Percentiles rank a stretch among this genome's conserved stretches.
Conservation (phyloP, 2,888 invertebrate species). For the Harpagoxenus sublaevis region DNA sequence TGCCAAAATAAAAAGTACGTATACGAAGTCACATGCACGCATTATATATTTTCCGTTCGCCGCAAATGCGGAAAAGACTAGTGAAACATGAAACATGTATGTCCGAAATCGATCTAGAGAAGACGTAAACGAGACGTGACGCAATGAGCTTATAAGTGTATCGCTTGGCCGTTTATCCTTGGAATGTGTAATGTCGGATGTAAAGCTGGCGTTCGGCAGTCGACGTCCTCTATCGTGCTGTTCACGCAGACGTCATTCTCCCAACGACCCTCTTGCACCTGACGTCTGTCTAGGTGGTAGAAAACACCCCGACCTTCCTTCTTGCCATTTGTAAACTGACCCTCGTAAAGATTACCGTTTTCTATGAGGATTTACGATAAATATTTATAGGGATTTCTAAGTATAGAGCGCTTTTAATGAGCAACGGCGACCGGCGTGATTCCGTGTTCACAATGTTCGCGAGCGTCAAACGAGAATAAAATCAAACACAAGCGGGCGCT, state of each 20-base stretch:
- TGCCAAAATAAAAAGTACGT: slow-evolving; percentile 61
- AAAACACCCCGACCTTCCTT: slow-evolving; percentile 90
- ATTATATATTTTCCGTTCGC: slow-evolving; percentile 32
- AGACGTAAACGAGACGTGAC: slow-evolving; percentile 21
- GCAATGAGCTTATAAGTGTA: slow-evolving; percentile 20
- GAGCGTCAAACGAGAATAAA: neutral
- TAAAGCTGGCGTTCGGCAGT: slow-evolving; percentile 87
- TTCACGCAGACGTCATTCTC: slow-evolving; percentile 87
- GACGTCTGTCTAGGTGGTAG: slow-evolving; percentile 89
- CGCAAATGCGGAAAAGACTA: neutral
- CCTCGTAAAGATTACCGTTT: slow-evolving; percentile 90
- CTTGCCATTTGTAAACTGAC: slow-evolving; percentile 88
- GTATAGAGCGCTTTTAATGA: neutral
- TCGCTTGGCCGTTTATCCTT: slow-evolving; percentile 39
- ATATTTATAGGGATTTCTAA: slow-evolving; percentile 4
- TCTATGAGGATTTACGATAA: slow-evolving; percentile 78
- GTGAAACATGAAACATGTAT: neutral
- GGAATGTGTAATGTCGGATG: slow-evolving; percentile 88
- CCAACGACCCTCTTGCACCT: slow-evolving; percentile 91
- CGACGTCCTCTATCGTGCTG: slow-evolving; percentile 88
- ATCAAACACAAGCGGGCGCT: neutral
- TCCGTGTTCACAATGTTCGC: neutral
- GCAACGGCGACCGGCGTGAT: neutral
- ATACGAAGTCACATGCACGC: slow-evolving; percentile 6
- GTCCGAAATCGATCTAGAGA: neutral